Percentiles rank a stretch among this genome's conserved stretches.
phyloP scores from a whole-genome alignment of 1,140 invertebrate species.

The Lordiphosa stackelbergi region DNA sequence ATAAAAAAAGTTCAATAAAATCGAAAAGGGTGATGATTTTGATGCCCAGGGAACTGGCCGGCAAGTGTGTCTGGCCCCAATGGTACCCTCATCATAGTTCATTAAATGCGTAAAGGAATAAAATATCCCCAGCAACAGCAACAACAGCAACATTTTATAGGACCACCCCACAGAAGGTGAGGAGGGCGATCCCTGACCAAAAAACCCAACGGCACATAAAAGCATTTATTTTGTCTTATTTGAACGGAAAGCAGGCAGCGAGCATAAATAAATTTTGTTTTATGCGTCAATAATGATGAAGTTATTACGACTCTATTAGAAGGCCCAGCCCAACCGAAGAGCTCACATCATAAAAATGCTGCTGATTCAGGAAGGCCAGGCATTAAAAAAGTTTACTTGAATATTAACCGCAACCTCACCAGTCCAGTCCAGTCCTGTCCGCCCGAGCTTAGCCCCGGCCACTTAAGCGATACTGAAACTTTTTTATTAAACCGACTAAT shows the following conservation, averaged over 20 bases:
- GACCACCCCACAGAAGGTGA: too few species aligned
- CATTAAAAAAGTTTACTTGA: constrained; percentile 71
- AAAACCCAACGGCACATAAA: constrained; percentile 47
- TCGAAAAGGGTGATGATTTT: constrained; percentile 68
- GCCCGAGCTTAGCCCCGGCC: constrained; percentile 19
- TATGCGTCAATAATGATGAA: constrained; percentile 75
- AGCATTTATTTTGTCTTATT: constrained; percentile 70
- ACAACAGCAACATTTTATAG: constrained; percentile 1
- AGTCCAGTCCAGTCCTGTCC: background rate
- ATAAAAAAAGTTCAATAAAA: constrained; percentile 75
- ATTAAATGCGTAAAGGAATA: constrained; percentile 69
- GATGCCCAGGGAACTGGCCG: constrained; percentile 43
- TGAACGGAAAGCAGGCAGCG: constrained; percentile 24
- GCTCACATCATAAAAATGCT: constrained; percentile 56
- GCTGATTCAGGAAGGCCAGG: constrained; percentile 28
- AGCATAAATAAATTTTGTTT: constrained; percentile 74
- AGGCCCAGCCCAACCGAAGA: constrained; percentile 25
- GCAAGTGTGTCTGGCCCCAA: constrained; percentile 33
- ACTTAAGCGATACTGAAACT: constrained; percentile 69
- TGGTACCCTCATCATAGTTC: constrained; percentile 71
- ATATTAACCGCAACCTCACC: constrained; percentile 57
- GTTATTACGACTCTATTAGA: constrained; percentile 75
- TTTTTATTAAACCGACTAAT: constrained; percentile 71
- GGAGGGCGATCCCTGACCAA: constrained; percentile 2
- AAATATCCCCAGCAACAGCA: constrained; percentile 18